phyloP scores from a whole-genome alignment of 2,888 invertebrate species.

The Apamea crenata region DNA sequence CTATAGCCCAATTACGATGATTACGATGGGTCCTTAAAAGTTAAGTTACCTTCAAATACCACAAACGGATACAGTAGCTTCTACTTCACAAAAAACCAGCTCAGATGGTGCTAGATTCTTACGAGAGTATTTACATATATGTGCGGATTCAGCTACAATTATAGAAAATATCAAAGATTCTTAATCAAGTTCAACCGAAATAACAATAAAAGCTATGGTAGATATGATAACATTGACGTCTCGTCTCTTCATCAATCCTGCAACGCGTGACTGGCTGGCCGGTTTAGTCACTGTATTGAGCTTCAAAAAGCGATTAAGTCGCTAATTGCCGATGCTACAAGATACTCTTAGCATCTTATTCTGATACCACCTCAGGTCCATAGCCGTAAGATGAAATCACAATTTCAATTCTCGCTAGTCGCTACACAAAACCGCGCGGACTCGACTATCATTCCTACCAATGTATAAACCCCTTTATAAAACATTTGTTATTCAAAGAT shows the following conservation, averaged over 20 bases:
- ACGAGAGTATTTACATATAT: not conserved
- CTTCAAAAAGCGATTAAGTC: not conserved
- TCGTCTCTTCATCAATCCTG: not conserved
- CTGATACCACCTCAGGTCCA: not conserved
- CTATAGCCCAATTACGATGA: not conserved
- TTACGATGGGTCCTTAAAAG: not conserved
- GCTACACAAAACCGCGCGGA: not conserved
- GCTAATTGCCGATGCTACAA: not conserved
- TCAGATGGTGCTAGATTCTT: no score
- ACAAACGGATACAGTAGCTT: not conserved
- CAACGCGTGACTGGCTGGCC: not conserved
- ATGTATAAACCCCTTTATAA: conserved; percentile 29
- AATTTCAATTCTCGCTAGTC: not conserved
- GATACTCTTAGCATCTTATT: not conserved
- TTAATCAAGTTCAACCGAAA: not conserved
- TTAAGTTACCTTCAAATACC: not conserved
- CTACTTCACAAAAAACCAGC: not conserved
- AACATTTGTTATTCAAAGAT: conserved; percentile 39
- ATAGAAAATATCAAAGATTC: not conserved
- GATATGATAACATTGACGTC: not conserved
- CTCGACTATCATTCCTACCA: not conserved
- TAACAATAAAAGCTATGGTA: not conserved
- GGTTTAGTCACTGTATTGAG: not conserved
- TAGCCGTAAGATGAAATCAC: not conserved
- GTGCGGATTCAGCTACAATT: not conserved